These are phyloP conservation scores for Poecilia picta DNA, from an alignment of 2,797 vertebrate species.

Conservation along the genomic window DNA sequence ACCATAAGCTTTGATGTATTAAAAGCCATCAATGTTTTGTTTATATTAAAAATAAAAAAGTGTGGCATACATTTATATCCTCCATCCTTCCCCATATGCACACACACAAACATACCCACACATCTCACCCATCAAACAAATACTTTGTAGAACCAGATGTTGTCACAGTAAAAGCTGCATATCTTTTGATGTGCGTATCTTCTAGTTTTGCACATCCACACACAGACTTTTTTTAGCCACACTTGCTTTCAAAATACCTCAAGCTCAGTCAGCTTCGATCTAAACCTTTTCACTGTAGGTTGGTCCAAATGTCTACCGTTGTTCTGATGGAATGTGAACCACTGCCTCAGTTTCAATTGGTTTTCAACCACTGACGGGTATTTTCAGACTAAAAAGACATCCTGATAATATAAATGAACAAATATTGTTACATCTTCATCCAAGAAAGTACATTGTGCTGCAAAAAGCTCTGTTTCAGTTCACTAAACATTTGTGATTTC, in stretches of 20 bases:
- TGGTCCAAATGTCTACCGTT: neutral
- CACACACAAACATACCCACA: no score
- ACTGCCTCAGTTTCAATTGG: neutral
- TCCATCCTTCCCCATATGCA: neutral
- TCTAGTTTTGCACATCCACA: neutral
- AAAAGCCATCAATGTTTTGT: neutral
- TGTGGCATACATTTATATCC: neutral
- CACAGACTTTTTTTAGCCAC: neutral
- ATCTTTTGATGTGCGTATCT: neutral
- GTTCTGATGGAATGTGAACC: neutral
- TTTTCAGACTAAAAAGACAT: neutral
- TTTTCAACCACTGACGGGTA: neutral
- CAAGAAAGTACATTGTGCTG: no score
- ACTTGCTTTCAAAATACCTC: neutral
- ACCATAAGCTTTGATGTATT: neutral
- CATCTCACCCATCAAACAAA: no score
- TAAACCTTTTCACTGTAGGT: neutral
- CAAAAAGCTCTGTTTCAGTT: neutral
- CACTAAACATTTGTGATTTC: neutral
- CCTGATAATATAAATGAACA: neutral
- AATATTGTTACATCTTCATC: neutral
- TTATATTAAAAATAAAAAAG: neutral
- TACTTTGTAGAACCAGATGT: no score
- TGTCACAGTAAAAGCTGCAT: neutral
- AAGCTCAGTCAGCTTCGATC: neutral